Percentiles rank a stretch among this genome's conserved stretches.
Conservation (phyloP, 2,797 vertebrate species). For the Dromococcyx pavoninus region DNA sequence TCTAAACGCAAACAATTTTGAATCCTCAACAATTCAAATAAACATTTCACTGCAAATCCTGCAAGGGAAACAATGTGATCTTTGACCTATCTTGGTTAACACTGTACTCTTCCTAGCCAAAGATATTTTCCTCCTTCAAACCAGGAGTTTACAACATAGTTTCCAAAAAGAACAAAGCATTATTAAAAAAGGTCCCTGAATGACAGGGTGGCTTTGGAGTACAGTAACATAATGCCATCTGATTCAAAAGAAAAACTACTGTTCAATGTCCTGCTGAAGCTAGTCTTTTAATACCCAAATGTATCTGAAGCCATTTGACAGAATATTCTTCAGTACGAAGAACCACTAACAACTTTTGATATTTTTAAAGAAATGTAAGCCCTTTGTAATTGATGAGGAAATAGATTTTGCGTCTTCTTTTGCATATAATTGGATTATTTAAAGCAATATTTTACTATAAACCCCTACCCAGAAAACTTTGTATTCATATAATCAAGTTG, state of each 20-base stretch:
- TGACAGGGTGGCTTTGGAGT: neutral
- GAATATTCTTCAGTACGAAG: neutral
- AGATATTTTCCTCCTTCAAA: neutral
- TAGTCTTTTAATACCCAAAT: neutral
- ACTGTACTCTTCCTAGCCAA: neutral
- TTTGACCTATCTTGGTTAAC: neutral
- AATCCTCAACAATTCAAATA: neutral
- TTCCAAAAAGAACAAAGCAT: neutral
- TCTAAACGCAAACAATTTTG: neutral
- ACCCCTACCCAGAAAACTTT: accelerated
- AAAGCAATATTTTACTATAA: neutral
- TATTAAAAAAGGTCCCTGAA: neutral
- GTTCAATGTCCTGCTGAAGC: neutral
- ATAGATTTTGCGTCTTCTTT: neutral
- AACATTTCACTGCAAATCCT: neutral
- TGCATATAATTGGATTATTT: neutral
- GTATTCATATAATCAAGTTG: neutral
- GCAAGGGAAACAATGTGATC: neutral
- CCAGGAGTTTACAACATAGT: neutral
- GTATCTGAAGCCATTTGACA: neutral
- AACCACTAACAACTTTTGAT: neutral
- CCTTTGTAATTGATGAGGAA: neutral
- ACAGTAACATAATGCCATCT: neutral
- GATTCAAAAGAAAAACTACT: neutral
- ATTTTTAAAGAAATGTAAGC: neutral